phyloP scores from a whole-genome alignment of 2,888 invertebrate genomes.

The Amiota communis region DNA sequence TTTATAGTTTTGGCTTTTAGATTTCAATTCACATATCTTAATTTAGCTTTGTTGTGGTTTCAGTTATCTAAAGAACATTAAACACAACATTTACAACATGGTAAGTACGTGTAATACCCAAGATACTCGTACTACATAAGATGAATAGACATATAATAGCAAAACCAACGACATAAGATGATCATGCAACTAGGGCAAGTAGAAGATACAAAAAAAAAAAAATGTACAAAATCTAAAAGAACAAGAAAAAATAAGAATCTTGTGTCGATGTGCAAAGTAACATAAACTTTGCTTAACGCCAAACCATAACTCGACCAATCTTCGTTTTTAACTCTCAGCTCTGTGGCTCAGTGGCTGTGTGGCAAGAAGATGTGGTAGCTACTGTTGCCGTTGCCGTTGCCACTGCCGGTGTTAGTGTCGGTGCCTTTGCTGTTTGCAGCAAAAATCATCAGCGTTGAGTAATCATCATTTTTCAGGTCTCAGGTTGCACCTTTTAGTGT shows the following conservation, averaged over 20 bases:
- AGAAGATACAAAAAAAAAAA: conserved; percentile 5
- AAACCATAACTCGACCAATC: conserved; percentile 23
- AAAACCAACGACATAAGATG: not conserved
- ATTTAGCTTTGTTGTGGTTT: too few relatives aligned
- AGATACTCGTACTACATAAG: not conserved
- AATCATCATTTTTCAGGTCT: conserved; percentile 61
- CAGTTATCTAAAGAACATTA: not conserved
- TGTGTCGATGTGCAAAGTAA: conserved; percentile 9
- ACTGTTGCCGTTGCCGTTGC: too few relatives aligned
- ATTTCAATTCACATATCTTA: too few relatives aligned
- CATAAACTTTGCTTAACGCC: not conserved
- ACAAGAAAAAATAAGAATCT: not conserved
- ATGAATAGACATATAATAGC: not conserved
- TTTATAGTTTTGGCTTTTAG: not conserved
- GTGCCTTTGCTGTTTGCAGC: conserved; percentile 30
- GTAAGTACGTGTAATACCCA: conserved; percentile 3
- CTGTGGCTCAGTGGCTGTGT: conserved; percentile 2
- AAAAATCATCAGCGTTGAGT: conserved; percentile 54
- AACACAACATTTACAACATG: not conserved
- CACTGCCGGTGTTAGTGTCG: not conserved
- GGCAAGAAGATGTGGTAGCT: not conserved
- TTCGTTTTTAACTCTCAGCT: not conserved
- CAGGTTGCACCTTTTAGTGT: conserved; percentile 69
- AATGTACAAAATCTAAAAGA: not conserved
- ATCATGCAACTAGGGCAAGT: not conserved